These are phyloP conservation scores for Mesopsocus fuscifrons DNA, from an alignment of 2,888 invertebrate genomes.

Conservation along the genomic window DNA sequence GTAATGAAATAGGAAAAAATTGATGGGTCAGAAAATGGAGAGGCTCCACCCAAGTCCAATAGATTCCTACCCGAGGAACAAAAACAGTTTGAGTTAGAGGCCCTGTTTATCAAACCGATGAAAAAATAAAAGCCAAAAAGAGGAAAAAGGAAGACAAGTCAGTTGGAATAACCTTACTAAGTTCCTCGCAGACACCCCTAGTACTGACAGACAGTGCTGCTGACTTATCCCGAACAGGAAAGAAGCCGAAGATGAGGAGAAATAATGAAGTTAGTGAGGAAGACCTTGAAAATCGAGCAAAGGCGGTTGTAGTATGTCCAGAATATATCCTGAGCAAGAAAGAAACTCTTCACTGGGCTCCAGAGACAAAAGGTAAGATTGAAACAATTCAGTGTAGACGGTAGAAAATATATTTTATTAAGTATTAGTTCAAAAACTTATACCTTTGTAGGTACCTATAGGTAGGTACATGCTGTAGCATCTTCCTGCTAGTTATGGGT, in stretches of 20 bases:
- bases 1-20: slow-evolving; percentile 24
- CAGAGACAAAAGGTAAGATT: slow-evolving; percentile 31
- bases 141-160: slow-evolving; percentile 18
- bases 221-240: slow-evolving; percentile 24
- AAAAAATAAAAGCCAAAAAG: slow-evolving; percentile 12
- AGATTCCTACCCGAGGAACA: slow-evolving; percentile 28
- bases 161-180: slow-evolving; percentile 31
- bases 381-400: too few species aligned
- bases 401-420: too few species aligned
- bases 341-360: slow-evolving; percentile 33
- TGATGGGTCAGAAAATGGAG: slow-evolving; percentile 29
- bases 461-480: too few species aligned
- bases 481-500: too few species aligned
- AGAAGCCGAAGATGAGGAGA: slow-evolving; percentile 21
- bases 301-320: slow-evolving; percentile 26
- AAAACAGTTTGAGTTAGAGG: too few species aligned
- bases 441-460: too few species aligned
- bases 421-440: too few species aligned
- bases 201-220: slow-evolving; percentile 26
- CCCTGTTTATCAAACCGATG: slow-evolving; percentile 17
- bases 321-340: slow-evolving; percentile 30
- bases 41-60: slow-evolving; percentile 33
- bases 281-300: slow-evolving; percentile 18
- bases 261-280: too few species aligned
- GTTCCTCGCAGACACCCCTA: slow-evolving; percentile 25